Conservation (phyloP, 1,140 invertebrate genomes). For the Aphidius gifuensis region DNA sequence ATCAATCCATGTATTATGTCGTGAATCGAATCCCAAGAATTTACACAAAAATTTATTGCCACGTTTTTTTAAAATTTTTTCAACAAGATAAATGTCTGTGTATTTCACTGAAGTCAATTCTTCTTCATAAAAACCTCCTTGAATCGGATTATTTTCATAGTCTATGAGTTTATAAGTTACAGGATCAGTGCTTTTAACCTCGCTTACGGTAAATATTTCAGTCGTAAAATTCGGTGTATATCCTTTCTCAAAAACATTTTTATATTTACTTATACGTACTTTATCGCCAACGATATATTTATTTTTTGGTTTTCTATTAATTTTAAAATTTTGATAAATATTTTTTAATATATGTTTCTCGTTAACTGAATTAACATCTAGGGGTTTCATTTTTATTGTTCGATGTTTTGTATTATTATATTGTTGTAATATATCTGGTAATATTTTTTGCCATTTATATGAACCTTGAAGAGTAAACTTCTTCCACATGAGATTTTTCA, state of each 20-base stretch:
- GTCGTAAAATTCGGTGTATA: slow-evolving; percentile 4
- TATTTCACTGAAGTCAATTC: not conserved
- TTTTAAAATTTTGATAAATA: not conserved
- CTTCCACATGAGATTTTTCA: not conserved
- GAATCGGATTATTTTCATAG: not conserved
- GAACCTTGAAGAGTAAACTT: not conserved
- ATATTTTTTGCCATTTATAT: not conserved
- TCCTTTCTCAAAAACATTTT: slow-evolving; percentile 5
- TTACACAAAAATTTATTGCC: no score
- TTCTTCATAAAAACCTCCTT: slow-evolving; percentile 4
- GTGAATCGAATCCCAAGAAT: no score
- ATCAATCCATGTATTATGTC: no score
- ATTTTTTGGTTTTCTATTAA: not conserved
- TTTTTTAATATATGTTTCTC: slow-evolving; percentile 3
- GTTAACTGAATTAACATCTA: slow-evolving; percentile 4
- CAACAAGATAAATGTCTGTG: not conserved
- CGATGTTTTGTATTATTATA: not conserved
- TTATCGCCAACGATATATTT: slow-evolving; percentile 6
- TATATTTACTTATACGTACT: slow-evolving; percentile 13
- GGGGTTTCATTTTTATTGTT: not conserved
- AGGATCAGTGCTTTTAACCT: not conserved
- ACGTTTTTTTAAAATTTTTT: no score
- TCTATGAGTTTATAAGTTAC: slow-evolving; percentile 6
- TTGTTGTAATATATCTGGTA: not conserved
- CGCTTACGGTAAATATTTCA: slow-evolving; percentile 8